phyloP scores from a whole-genome alignment of 2,113 vertebrate species.

The Pelodiscus sinensis region DNA sequence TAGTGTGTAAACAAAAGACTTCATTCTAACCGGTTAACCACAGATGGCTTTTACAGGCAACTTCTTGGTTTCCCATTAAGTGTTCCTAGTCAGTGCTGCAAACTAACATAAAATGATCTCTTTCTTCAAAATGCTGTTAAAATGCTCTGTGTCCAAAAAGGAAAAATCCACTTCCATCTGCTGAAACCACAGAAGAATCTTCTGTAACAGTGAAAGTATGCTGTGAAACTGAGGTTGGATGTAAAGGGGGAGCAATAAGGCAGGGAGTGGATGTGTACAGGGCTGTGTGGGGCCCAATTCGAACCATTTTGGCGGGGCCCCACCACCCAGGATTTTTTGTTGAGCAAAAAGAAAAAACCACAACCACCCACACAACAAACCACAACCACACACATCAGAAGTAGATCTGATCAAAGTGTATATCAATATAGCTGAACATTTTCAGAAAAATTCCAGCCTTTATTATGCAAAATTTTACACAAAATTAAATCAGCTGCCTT shows the following conservation, averaged over 20 bases:
- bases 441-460: too few species aligned
- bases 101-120: constrained; percentile 1
- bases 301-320: too few species aligned
- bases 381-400: too few species aligned
- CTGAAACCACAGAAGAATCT: not conserved
- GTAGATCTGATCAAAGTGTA: too few species aligned
- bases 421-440: too few species aligned
- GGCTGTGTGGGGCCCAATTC: too few species aligned
- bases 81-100: constrained; percentile 1
- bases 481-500: too few species aligned
- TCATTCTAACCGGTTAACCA: constrained; percentile 3
- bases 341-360: too few species aligned
- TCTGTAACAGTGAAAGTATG: not conserved
- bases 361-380: too few species aligned
- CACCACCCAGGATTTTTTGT: too few species aligned
- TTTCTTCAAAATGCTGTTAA: not conserved
- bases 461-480: too few species aligned
- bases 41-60: constrained; percentile 30
- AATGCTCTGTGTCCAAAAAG: not conserved
- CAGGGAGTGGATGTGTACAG: too few species aligned
- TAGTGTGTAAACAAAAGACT: not conserved
- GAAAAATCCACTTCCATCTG: not conserved
- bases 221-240: not conserved
- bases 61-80: not conserved
- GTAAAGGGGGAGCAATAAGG: not conserved